Base-by-base conservation (phyloP, 1,140 invertebrate genomes). In the Parapsyche elsis region DNA sequence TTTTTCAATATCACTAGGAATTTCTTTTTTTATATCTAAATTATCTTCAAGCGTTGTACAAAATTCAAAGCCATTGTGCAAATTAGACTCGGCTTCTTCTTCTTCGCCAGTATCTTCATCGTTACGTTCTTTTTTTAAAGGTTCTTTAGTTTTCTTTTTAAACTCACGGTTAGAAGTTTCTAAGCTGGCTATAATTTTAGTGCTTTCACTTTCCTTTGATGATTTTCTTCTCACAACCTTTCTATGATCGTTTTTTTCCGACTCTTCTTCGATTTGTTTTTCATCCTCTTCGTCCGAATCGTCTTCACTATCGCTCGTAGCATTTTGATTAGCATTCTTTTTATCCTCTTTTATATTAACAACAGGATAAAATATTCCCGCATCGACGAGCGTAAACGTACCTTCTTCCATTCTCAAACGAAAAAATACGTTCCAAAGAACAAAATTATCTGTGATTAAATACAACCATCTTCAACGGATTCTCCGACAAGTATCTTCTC, bases 291-390 rank as follows among this genome's bases (percentile, higher is more conserved):
- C 64, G 16, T 19, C 24, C 10, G 70, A 38, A 59, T 64, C 30
- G 30, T 44, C 30, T 30, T 59, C 75, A 10, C 10, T 53, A 61
- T 61, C 57, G 14, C 23, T 64, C 21, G 4, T 45, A 26, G n/a
- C 71, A 44, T 44, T 16, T 44, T 74, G 23, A 53, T 73, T 73
- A 4, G 16, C 23, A 44, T 45, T 53, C 23, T 75, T 46, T 49
- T 57, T 14, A 24, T 76, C 26, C 19, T 82, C 76, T 7, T 80
- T 38, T 4, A 80, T 21, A 73, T 80, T 77, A 21, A 78, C 74
- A 9, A 80, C 78, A 0, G 81, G 79, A 57, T 75, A 80, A 75
- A 82, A 82, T 16, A 80, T 75, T n/a, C 80, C 70, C 12, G 80
- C 76, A 21, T 71, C 77, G 10, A 71, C 64, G 9, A 75, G 44